Evolutionary conservation across 2,113 vertebrate genomes (phyloP), one percentile per base, ranked within the genome.

Genomic region (Peromyscus californicus): DNA sequence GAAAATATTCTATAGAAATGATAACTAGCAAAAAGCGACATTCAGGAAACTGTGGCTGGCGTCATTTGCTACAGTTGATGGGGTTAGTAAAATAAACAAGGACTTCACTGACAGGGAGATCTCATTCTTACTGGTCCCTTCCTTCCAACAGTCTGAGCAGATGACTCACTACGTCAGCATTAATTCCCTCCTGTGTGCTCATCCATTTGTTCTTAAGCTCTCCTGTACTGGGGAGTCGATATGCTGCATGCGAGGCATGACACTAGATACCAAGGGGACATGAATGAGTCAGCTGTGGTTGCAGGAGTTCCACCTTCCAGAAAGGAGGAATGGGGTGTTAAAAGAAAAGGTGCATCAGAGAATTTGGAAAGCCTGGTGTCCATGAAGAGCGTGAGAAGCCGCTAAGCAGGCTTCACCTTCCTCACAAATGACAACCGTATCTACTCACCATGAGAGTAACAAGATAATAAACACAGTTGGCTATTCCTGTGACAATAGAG

Each of bases 171-270:
- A n/a, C 8, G 21, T 72, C 75, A 90, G 12, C 74, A 1, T 61
- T 31, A 4, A 4, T 59, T 11, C 22, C 67, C 17, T 76, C 31
- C 33, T 26, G 26, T 75, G 31, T 21, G 39, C 33, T 75, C 51
- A 51, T 45, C 12, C 31, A 3, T 45, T 33, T 13, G 2, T 36
- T 26, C 29, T 45, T 39, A 36, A 24, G 0, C n/a, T 29, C 54
- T 89, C 24, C 48, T 0, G 45, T 2, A 9, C 13, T 15, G 2
- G 0, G 2, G 74, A 36, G 5, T 67, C 0, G 2, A 15, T 26
- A 19, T 80, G 54, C 4, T 5, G 1, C 0, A 5, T 13, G 2
- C 69, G 11, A 74, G 36, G 21, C 42, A 13, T 0, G 11, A n/a
- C 21, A 42, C 24, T 7, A 33, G 17, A 39, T 13, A 45, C 1